Percentiles rank a stretch among this genome's conserved stretches.
Conservation (phyloP, 1,140 invertebrate genomes). For the Trichonephila clavata region DNA sequence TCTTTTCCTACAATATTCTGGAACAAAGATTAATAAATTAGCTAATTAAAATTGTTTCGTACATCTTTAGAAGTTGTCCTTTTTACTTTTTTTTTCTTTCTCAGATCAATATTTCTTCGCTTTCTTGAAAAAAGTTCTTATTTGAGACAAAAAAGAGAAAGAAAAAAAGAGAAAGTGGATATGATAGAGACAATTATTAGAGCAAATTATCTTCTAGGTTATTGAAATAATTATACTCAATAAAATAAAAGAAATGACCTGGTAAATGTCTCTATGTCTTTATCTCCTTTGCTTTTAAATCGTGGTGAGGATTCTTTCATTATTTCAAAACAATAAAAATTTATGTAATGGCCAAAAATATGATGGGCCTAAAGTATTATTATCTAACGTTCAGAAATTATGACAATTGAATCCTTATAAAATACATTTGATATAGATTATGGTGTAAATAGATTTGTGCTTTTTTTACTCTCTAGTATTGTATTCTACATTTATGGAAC, state of each 20-base stretch:
- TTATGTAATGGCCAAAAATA: no score
- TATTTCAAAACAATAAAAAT: neutral
- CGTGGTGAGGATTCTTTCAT: neutral
- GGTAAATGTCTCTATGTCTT: neutral
- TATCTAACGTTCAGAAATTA: no score
- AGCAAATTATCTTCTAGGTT: neutral
- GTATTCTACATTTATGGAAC: no score
- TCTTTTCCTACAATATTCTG: neutral
- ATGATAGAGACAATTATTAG: neutral
- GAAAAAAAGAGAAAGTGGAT: neutral
- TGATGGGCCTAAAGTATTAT: no score
- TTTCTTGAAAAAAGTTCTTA: constrained; percentile 2
- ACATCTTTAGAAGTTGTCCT: neutral
- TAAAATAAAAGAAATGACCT: neutral
- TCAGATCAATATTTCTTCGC: neutral
- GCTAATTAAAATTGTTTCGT: constrained; percentile 37
- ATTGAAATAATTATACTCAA: neutral
- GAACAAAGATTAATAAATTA: constrained; percentile 50
- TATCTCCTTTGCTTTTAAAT: neutral
- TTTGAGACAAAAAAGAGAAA: neutral
- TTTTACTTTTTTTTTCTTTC: neutral
- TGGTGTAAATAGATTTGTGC: no score
- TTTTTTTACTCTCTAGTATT: no score
- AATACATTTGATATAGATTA: no score
- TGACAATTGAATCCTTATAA: no score